phyloP scores from a whole-genome alignment of 2,888 invertebrate genomes.

The Hyles lineata region DNA sequence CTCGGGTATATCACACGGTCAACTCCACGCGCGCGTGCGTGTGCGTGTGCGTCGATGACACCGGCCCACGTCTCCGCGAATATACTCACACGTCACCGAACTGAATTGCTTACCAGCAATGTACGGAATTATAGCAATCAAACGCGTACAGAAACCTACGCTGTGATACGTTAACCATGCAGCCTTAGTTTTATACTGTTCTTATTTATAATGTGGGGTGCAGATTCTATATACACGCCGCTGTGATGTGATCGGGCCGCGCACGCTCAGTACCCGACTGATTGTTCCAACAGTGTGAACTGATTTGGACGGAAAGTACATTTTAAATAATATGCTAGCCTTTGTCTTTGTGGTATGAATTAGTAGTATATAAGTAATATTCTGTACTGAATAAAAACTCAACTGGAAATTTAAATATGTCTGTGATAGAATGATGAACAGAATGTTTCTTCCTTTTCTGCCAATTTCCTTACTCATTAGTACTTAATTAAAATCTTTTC shows the following conservation, averaged over 20 bases:
- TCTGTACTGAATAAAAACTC: neutral
- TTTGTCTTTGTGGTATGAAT: neutral
- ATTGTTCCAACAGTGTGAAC: neutral
- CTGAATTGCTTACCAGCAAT: conserved; percentile 5
- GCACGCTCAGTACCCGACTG: conserved; percentile 3
- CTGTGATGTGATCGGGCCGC: neutral
- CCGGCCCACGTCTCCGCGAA: conserved; percentile 1
- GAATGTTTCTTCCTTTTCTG: neutral
- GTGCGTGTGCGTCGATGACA: conserved; percentile 13
- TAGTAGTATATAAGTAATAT: neutral
- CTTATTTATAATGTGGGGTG: conserved; percentile 28
- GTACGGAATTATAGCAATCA: conserved; percentile 25
- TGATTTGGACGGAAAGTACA: conserved; percentile 1
- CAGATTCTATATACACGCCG: conserved; percentile 27
- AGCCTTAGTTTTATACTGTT: conserved; percentile 27
- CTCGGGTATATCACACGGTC: conserved; percentile 47
- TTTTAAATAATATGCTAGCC: neutral
- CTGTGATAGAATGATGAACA: neutral
- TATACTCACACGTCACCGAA: conserved; percentile 15
- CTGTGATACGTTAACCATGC: conserved; percentile 29
- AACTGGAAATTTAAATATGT: neutral
- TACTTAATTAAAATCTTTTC: neutral
- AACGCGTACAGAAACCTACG: conserved; percentile 28
- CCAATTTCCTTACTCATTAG: neutral
- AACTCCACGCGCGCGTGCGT: conserved; percentile 32